Evolutionary conservation across 2,797 vertebrate genomes (phyloP), one percentile per base, ranked within the genome.

Genomic region (Lacerta bilineata): DNA sequence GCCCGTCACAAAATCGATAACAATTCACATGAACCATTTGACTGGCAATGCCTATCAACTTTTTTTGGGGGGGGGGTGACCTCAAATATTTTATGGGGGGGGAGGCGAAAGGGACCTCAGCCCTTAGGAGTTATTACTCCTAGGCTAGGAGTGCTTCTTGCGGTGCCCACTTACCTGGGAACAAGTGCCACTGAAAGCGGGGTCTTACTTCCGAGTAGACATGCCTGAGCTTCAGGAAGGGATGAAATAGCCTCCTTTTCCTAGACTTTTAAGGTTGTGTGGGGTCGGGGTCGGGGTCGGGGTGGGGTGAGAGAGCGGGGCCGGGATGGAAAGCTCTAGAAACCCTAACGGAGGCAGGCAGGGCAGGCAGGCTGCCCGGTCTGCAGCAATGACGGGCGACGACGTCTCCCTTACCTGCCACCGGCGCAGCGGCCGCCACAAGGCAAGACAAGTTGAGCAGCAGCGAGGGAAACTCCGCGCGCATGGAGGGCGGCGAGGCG

Each of bases 371-470:
- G 36, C 11, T 17, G 78, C 71, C 55, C 39, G 0, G 50, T 4
- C 39, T 25, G 23, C 41, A 13, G 50, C 50, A 55, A 55, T 15
- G 39, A 18, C 23, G 71, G 80, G 17, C 36, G 11, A 55, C 78
- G 15, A 36, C 27, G 33, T 27, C 3, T 78, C 43, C 79, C 95
- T 80, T 91, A 93, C 94, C 86, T 85, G 93, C 80, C 46, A 88
- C 85, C 77, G 81, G 82, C 83, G 82, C 39, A 41, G 91, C 89
- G 50, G 90, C 93, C 86, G 91, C 92, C 75, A 94, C 83, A 86
- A 90, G 86, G 82, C 94, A 89, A 78, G 76, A 61, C 74, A 93
- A 71, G 69, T 92, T 59, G 71, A 72, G n/a, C 66, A 90, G 91
- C 79, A 39, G 81, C 69, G 84, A 79, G 77, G 88, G 91, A 89